Conservation (phyloP, 2,888 invertebrate genomes). For the Eudemis profundana region DNA sequence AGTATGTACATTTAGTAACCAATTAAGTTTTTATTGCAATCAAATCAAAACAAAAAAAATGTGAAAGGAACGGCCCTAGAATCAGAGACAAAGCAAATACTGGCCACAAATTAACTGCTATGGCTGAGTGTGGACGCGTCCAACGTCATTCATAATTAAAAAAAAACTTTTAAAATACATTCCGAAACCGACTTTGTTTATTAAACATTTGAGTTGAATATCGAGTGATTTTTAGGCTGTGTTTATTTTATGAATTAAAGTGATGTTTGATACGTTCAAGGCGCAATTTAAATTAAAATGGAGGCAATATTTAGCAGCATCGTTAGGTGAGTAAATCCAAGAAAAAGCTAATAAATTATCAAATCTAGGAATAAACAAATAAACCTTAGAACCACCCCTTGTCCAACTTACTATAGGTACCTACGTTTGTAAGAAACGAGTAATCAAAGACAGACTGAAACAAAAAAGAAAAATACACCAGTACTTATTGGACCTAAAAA, state of each 20-base stretch:
- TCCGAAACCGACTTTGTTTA: not conserved
- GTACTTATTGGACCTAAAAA: no score
- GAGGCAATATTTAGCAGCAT: slow-evolving; percentile 80
- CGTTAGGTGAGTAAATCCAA: slow-evolving; percentile 75
- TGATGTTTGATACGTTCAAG: slow-evolving; percentile 65
- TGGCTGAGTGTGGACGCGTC: slow-evolving; percentile 62
- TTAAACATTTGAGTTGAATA: not conserved
- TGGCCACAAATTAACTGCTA: slow-evolving; percentile 58
- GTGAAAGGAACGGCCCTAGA: slow-evolving; percentile 64
- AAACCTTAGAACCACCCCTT: no score
- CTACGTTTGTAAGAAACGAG: no score
- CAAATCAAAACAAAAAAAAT: slow-evolving; percentile 51
- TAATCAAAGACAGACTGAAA: no score
- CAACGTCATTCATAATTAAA: slow-evolving; percentile 45
- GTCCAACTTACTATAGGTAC: no score
- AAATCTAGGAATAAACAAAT: no score
- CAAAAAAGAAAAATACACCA: no score
- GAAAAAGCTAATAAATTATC: not conserved
- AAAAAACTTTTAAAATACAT: slow-evolving; percentile 35
- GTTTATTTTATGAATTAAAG: slow-evolving; percentile 46
- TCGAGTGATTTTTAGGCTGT: slow-evolving; percentile 31
- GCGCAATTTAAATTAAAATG: slow-evolving; percentile 71
- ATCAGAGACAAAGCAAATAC: slow-evolving; percentile 36
- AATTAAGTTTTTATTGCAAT: slow-evolving; percentile 50
- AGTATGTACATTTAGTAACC: slow-evolving; percentile 21